phyloP scores from a whole-genome alignment of 2,888 invertebrate species.

The Arrhopalites spinosus region DNA sequence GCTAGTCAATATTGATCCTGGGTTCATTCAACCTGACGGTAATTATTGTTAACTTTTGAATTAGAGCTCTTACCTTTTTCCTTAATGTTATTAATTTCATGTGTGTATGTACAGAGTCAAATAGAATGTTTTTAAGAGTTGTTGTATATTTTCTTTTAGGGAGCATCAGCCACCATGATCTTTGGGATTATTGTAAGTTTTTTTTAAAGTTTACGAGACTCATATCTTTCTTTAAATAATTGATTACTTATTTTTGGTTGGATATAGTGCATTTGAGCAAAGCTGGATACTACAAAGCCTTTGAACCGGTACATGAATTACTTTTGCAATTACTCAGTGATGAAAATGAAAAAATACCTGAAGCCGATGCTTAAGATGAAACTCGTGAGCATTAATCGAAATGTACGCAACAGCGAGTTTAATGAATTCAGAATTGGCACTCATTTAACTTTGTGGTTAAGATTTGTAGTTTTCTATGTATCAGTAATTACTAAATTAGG shows the following conservation, averaged over 20 bases:
- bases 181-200: slow-evolving; percentile 76
- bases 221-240: too few relatives aligned
- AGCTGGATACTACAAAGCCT: slow-evolving; percentile 83
- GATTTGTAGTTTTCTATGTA: background rate
- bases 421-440: background rate
- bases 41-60: background rate
- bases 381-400: too few relatives aligned
- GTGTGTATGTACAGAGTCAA: too few relatives aligned
- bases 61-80: too few relatives aligned
- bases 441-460: background rate
- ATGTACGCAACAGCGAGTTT: too few relatives aligned
- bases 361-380: background rate
- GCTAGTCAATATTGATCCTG: slow-evolving; percentile 78
- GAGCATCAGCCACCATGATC: slow-evolving; percentile 83
- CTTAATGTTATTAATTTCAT: background rate
- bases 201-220: too few relatives aligned
- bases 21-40: slow-evolving; percentile 74
- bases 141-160: slow-evolving; percentile 58
- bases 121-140: too few relatives aligned
- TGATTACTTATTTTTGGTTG: too few relatives aligned
- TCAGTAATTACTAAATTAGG: background rate
- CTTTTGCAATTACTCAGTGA: slow-evolving; percentile 76
- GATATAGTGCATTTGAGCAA: slow-evolving; percentile 73
- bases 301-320: slow-evolving; percentile 82
- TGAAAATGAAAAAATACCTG: slow-evolving; percentile 59